Evolutionary conservation across 1,140 invertebrate genomes (phyloP).

Genomic region (Apis cerana): DNA sequence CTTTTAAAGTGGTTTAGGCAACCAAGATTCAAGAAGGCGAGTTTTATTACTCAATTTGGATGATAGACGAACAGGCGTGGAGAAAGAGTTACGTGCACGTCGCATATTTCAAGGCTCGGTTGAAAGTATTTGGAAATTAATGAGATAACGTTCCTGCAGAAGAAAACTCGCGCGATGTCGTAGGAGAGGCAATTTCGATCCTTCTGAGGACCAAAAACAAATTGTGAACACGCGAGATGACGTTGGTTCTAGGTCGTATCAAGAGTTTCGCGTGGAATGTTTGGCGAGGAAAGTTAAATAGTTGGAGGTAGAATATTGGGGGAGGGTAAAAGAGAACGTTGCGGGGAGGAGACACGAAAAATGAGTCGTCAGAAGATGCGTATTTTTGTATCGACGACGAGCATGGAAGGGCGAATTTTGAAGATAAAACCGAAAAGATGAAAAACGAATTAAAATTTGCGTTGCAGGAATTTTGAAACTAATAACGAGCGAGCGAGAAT

Average conservation of each 20-base stretch:
- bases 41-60: constrained; percentile 75
- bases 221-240: background rate
- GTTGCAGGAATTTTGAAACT: background rate
- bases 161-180: background rate
- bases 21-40: constrained; percentile 30
- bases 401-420: too few relatives aligned
- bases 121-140: constrained; percentile 55
- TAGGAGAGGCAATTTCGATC: background rate
- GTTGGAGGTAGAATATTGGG: background rate
- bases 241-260: too few relatives aligned
- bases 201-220: background rate
- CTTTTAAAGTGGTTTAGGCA: constrained; percentile 68
- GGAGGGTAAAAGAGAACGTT: background rate
- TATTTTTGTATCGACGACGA: too few relatives aligned
- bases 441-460: too few relatives aligned
- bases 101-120: background rate
- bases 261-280: background rate
- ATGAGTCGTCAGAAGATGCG: too few relatives aligned
- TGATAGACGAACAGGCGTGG: constrained; percentile 69
- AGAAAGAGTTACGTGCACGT: constrained; percentile 15
- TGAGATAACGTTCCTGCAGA: constrained; percentile 24
- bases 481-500: too few relatives aligned
- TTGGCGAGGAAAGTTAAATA: background rate
- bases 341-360: too few relatives aligned
- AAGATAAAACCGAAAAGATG: too few relatives aligned